phyloP scores from a whole-genome alignment of 2,113 vertebrate species.

The Notarius lentiginosus region DNA sequence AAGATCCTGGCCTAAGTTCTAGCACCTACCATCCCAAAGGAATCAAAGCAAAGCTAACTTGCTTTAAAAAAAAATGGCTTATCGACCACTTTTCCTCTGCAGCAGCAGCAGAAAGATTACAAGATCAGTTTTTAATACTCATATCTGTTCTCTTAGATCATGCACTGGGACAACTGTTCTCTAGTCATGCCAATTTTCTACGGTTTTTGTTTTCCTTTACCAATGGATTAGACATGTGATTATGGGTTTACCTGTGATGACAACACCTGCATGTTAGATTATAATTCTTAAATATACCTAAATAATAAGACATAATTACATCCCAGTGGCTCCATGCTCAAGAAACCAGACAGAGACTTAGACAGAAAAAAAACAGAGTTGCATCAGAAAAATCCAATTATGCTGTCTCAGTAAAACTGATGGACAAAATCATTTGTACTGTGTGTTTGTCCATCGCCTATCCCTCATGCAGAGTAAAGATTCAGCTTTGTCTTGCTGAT shows the following conservation, averaged over 20 bases:
- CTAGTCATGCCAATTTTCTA: background rate
- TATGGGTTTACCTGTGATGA: background rate
- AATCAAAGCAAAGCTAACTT: background rate
- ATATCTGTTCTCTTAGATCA: background rate
- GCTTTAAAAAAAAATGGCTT: background rate
- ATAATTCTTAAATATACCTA: background rate
- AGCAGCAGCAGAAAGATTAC: background rate
- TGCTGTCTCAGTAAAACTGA: background rate
- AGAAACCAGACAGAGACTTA: background rate
- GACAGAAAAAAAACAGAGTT: background rate
- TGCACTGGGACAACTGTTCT: background rate
- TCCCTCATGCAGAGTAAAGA: background rate
- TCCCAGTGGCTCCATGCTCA: background rate
- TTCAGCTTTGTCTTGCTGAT: background rate
- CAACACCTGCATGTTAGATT: background rate
- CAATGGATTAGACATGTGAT: background rate
- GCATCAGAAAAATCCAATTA: background rate
- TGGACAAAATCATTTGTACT: background rate
- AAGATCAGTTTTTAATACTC: background rate
- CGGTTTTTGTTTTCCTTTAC: background rate
- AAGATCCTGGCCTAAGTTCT: background rate
- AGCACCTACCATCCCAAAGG: background rate
- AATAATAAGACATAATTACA: background rate
- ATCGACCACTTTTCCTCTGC: background rate
- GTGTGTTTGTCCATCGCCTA: background rate